Base-by-base conservation (phyloP, 2,797 vertebrate species). In the Gymnodraco acuticeps region DNA sequence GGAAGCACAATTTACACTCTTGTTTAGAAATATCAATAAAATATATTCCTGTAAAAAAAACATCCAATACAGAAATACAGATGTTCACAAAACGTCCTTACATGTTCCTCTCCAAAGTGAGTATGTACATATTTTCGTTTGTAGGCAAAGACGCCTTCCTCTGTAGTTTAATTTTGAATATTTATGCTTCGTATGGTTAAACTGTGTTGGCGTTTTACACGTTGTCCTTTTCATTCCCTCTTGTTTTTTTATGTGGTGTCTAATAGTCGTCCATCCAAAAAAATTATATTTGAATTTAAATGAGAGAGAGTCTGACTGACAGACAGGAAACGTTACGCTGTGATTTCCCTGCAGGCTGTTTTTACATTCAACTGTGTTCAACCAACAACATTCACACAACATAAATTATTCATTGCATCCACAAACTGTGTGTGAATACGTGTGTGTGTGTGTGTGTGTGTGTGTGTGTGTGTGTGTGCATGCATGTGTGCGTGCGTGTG, bases 351-450 rank as follows among this genome's bases (percentile, higher is more conserved):
- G 77, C 81, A 86, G 90, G 89, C 86, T 83, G 73, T 75, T 87
- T 76, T 85, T 82, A 84, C 81, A 88, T 88, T 90, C 85, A 83
- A 90, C 87, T 81, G 74, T 64, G 83, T 84, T 90, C 88, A 88
- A 67, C 87, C 87, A 86, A 84, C 87, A 89, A 83, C 86, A 64
- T 87, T 86, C 87, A 84, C 75, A 85, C 64, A 65, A 74, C 64
- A 89, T 92, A 56, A 79, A 89, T 92, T 86, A 92, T 92, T 89
- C 87, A 92, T 90, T 63, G 27, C 73, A 70, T 75, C 82, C 74
- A 61, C 66, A 64, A 63, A 73, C 54, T 20, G 58, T 17, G 15
- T 14, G 15, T 48, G 53, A 71, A n/a, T 27, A 75, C 46, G 80
- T 46, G 41, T 10, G 31, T n/a, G 33, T 5, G 45, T 33, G 38